Base-by-base conservation (phyloP, 2,113 vertebrate species). In the Otus sunia region DNA sequence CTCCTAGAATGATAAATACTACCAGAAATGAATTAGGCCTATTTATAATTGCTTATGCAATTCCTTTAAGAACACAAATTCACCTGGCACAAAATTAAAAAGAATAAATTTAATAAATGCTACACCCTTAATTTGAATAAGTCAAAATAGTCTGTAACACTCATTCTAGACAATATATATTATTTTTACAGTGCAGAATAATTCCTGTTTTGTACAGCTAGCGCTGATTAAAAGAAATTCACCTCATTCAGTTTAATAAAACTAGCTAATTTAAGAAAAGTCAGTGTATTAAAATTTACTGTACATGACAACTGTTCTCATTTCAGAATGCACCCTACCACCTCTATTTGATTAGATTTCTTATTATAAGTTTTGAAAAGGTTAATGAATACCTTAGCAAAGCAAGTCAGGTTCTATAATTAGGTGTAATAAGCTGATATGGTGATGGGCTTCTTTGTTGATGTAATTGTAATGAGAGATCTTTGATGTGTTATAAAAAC, bases 321-420 rank as follows among this genome's bases (percentile, higher is more conserved):
- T 98, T 98, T 96, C 76, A 67, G 78, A 97, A 97, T 95, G 95
- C 78, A 95, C 88, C 96, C 96, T 97, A 94, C 91, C 86, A 97
- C 90, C 85, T 96, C 95, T 74, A 25, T 97, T 96, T 97, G 95
- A 97, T 98, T 97, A 97, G 94, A 96, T 96, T 97, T 96, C 85
- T 60, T 96, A 95, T 98, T 79, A 96, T 82, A 96, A 95, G 86
- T 86, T 94, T 80, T 96, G 96, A 94, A 98, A 98, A 98, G 97
- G 98, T 98, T 98, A 98, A 98, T 98, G 97, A 98, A 90, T 92
- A 94, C 79, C 95, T 96, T 95, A 93, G 94, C 82, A 95, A 97
- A 94, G 92, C 68, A 97, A 68, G 91, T 91, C 90, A 83, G 73
- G 50, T 95, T 97, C 94, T 96, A 53, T 98, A 98, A 97, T 97